Evolutionary conservation across 1,140 invertebrate genomes (phyloP).

Genomic region (Sitophilus oryzae): DNA sequence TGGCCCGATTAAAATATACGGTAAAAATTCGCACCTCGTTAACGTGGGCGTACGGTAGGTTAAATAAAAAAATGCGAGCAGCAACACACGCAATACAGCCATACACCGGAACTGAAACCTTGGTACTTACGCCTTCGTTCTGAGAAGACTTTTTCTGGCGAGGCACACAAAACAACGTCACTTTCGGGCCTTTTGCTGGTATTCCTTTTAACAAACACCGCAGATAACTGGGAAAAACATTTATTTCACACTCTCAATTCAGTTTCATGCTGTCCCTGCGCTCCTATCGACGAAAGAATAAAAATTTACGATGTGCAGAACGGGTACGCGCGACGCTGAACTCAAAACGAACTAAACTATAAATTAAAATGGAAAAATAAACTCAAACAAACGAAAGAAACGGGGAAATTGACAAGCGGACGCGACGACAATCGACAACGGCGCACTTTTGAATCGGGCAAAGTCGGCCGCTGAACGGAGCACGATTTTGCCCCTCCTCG

Average conservation of each 20-base stretch:
- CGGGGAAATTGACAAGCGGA: not conserved
- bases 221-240: not conserved
- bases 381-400: not conserved
- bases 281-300: too few relatives aligned
- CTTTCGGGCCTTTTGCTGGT: conserved; percentile 35
- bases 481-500: not conserved
- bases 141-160: conserved; percentile 45
- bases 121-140: conserved; percentile 43
- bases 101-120: not conserved
- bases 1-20: not conserved
- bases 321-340: too few relatives aligned
- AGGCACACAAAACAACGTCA: conserved; percentile 47
- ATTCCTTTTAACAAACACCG: conserved; percentile 2
- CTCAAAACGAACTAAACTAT: not conserved
- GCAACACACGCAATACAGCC: not conserved
- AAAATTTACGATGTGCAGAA: too few relatives aligned
- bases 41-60: too few relatives aligned
- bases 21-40: too few relatives aligned
- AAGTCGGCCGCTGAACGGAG: not conserved
- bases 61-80: not conserved
- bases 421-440: not conserved
- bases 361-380: not conserved
- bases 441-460: not conserved
- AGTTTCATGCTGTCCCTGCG: too few relatives aligned
- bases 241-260: not conserved